Percentiles rank a stretch among this genome's conserved stretches.
Conservation (phyloP, 1,140 invertebrate species). For the Papilio aristodemus region DNA sequence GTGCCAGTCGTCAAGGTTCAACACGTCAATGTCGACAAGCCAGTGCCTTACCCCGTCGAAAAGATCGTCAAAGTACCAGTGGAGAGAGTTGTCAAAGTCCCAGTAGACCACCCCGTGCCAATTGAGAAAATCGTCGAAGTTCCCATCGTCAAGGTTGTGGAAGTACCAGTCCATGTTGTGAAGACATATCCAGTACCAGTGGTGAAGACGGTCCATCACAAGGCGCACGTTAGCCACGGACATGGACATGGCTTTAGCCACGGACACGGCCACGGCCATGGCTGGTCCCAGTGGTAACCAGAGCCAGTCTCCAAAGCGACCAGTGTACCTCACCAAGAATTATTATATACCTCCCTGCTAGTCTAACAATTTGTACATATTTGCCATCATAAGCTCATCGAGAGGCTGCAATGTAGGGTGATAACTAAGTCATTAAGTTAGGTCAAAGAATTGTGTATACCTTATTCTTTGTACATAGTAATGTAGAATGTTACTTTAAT, state of each 20-base stretch:
- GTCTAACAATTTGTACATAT: conserved; percentile 68
- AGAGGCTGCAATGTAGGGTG: conserved; percentile 76
- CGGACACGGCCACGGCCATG: conserved; percentile 37
- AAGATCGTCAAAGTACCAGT: conserved; percentile 72
- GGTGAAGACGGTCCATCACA: conserved; percentile 72
- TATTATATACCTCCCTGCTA: conserved; percentile 44
- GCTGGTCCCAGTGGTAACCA: conserved; percentile 51
- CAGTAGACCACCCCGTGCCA: conserved; percentile 69
- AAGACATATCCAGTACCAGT: conserved; percentile 71
- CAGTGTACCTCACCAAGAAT: conserved; percentile 11
- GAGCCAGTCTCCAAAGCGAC: conserved; percentile 29
- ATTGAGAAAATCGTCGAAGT: conserved; percentile 72
- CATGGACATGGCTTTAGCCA: conserved; percentile 40
- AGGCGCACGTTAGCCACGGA: conserved; percentile 49
- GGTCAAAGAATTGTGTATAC: conserved; percentile 53
- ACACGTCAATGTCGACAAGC: conserved; percentile 72
- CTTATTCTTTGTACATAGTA: conserved; percentile 69
- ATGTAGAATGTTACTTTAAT: conserved; percentile 64
- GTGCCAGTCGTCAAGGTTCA: conserved; percentile 74
- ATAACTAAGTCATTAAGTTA: conserved; percentile 79
- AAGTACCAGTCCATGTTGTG: conserved; percentile 67
- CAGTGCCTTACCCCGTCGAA: conserved; percentile 74
- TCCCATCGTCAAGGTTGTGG: conserved; percentile 63
- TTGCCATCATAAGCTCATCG: conserved; percentile 66
- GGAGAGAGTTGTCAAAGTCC: conserved; percentile 69